Percentiles rank a stretch among this genome's conserved stretches.
These are phyloP conservation scores for Serripes groenlandicus DNA, from an alignment of 2,888 invertebrate genomes.

Conservation along the genomic window DNA sequence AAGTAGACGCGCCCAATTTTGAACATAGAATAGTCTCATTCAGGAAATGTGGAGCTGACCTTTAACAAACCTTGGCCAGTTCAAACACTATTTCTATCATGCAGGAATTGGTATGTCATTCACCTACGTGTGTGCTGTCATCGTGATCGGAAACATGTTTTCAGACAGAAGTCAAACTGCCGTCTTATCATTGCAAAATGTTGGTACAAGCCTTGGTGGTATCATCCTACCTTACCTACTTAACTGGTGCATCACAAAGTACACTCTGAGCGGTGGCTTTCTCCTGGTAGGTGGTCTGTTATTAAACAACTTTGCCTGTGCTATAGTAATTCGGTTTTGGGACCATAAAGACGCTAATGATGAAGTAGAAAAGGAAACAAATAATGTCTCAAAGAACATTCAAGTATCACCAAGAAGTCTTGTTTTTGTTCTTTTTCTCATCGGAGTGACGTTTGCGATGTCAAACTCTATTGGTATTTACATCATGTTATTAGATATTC, in stretches of 20 bases:
- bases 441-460: neutral
- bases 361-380: too few species aligned
- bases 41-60: too few species aligned
- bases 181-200: conserved; percentile 4
- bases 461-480: neutral
- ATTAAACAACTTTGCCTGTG: conserved; percentile 4
- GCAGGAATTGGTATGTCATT: conserved; percentile 6
- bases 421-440: neutral
- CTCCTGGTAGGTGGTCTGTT: neutral
- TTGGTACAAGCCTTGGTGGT: neutral
- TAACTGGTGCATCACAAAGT: neutral
- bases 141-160: conserved; percentile 6
- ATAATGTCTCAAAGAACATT: neutral
- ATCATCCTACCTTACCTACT: neutral
- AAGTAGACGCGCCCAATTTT: too few species aligned
- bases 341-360: neutral
- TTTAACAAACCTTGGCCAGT: too few species aligned
- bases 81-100: neutral
- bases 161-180: conserved; percentile 1
- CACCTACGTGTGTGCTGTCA: neutral
- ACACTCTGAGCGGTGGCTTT: neutral
- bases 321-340: neutral
- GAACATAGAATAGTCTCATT: too few species aligned
- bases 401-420: neutral
- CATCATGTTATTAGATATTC: neutral